Conservation (phyloP, 2,888 invertebrate species). For the Acronicta aceris region DNA sequence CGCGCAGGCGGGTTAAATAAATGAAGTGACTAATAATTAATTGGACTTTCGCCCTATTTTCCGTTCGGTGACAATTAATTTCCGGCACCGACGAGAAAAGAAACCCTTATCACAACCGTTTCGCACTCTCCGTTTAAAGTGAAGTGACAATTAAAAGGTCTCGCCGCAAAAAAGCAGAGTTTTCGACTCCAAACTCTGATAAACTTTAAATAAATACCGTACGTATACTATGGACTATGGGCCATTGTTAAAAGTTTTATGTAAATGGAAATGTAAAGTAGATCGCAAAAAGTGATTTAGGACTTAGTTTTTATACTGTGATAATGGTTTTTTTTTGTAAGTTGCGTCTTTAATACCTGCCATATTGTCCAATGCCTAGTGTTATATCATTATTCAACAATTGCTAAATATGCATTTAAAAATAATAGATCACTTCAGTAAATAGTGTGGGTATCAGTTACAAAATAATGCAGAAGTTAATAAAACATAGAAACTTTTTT, state of each 20-base stretch:
- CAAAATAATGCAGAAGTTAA: too few species aligned
- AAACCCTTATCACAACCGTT: slow-evolving; percentile 87
- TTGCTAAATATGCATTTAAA: too few species aligned
- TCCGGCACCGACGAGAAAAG: slow-evolving; percentile 85
- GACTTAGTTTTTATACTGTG: slow-evolving; percentile 24
- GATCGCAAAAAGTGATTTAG: slow-evolving; percentile 39
- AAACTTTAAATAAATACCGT: slow-evolving; percentile 50
- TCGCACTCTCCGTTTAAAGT: slow-evolving; percentile 79
- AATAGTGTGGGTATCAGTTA: too few species aligned
- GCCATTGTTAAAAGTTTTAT: slow-evolving; percentile 51
- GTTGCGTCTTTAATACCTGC: background rate
- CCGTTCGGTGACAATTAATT: slow-evolving; percentile 89
- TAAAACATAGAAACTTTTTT: too few species aligned
- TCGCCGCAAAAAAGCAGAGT: slow-evolving; percentile 64
- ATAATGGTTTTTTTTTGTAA: slow-evolving; percentile 1
- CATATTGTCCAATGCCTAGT: background rate
- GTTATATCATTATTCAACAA: background rate
- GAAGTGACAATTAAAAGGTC: slow-evolving; percentile 79
- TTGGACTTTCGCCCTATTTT: slow-evolving; percentile 89
- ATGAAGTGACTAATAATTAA: slow-evolving; percentile 89
- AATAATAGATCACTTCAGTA: too few species aligned
- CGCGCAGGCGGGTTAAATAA: slow-evolving; percentile 85
- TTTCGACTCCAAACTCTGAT: slow-evolving; percentile 43
- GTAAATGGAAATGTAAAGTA: slow-evolving; percentile 48
- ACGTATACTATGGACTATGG: slow-evolving; percentile 21